Conservation (phyloP, 2,888 invertebrate species). For the Molorchus minor region DNA sequence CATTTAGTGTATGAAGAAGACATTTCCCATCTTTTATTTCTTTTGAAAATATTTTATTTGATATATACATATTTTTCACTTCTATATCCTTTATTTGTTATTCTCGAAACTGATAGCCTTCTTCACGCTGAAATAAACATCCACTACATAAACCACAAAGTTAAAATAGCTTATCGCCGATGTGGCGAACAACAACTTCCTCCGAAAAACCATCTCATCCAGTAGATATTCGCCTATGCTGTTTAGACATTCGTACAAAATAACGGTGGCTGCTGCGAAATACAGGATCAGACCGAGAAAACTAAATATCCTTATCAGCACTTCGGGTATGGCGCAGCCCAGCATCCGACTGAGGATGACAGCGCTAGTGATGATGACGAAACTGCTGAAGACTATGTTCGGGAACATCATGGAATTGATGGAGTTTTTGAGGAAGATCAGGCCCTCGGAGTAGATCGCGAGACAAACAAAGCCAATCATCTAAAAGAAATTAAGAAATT, state of each 20-base stretch:
- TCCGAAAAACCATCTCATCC: conserved; percentile 26
- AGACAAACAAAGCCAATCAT: conserved; percentile 46
- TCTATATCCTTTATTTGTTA: background rate
- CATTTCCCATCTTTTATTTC: no score
- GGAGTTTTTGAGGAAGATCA: conserved; percentile 39
- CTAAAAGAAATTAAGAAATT: no score
- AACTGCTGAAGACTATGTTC: conserved; percentile 52
- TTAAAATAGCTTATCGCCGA: conserved; percentile 45
- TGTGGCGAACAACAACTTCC: conserved; percentile 42
- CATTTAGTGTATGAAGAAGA: no score
- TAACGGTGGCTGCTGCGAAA: conserved; percentile 47
- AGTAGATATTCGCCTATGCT: conserved; percentile 8
- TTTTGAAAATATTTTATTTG: background rate
- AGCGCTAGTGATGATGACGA: conserved; percentile 53
- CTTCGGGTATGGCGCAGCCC: conserved; percentile 52
- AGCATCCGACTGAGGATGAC: conserved; percentile 53
- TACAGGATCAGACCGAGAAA: conserved; percentile 51
- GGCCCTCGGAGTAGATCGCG: conserved; percentile 51
- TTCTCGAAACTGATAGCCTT: conserved; percentile 32
- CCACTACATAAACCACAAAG: conserved; percentile 45
- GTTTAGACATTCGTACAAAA: conserved; percentile 28
- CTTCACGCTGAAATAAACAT: conserved; percentile 46
- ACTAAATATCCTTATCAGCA: conserved; percentile 53
- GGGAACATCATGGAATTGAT: conserved; percentile 50
- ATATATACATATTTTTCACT: background rate